phyloP scores from a whole-genome alignment of 2,797 vertebrate genomes.

The Chromobotia macracanthus region DNA sequence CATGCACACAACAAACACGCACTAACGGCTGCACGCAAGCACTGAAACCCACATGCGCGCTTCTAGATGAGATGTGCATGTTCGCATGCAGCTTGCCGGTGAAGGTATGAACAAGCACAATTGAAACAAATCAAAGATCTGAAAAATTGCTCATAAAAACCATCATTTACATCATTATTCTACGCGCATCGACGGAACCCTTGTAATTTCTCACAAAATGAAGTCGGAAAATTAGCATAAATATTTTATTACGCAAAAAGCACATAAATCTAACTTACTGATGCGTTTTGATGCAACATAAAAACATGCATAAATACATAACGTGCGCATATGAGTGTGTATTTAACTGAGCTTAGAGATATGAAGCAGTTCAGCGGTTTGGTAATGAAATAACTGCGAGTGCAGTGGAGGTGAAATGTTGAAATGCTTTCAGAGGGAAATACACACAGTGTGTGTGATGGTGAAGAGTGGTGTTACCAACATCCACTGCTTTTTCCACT shows the following conservation, averaged over 20 bases:
- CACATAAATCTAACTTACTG: neutral
- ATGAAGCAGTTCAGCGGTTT: neutral
- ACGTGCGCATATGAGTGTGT: neutral
- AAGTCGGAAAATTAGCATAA: neutral
- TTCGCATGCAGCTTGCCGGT: neutral
- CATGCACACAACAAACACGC: constrained; percentile 6
- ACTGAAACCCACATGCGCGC: constrained; percentile 24
- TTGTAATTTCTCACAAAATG: constrained; percentile 1
- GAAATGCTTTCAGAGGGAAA: constrained; percentile 50
- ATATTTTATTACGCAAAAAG: neutral
- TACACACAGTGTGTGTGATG: constrained; percentile 36
- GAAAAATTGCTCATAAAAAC: neutral
- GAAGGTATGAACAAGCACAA: neutral
- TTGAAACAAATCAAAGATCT: neutral
- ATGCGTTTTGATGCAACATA: constrained; percentile 3
- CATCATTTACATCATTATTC: neutral
- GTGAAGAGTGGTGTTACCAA: constrained; percentile 54
- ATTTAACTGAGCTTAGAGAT: neutral
- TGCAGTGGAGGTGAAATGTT: constrained; percentile 40
- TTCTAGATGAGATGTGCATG: neutral
- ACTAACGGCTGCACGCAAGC: constrained; percentile 20
- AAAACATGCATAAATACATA: constrained; percentile 14
- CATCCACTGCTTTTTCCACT: constrained; percentile 62
- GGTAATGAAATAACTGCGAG: constrained; percentile 36
- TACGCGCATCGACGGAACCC: neutral